Evolutionary conservation across 1,140 invertebrate species (phyloP).

Genomic region (Chelonus insularis): DNA sequence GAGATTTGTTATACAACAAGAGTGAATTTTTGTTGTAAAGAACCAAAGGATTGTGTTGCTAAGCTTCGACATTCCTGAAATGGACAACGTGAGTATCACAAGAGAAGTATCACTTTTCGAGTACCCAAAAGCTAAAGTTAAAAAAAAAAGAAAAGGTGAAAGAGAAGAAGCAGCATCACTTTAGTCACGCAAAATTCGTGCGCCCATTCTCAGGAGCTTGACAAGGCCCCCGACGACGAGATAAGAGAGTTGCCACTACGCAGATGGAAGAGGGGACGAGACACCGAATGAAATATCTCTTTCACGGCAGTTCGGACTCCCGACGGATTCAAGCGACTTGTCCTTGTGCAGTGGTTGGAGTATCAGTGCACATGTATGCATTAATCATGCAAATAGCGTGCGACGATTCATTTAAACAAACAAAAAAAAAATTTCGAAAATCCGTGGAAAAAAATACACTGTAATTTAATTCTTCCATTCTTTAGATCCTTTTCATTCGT

Average conservation of each 20-base stretch:
- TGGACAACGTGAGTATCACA: neutral
- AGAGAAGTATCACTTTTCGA: slow-evolving; percentile 11
- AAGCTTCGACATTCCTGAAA: slow-evolving; percentile 13
- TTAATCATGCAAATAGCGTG: no score
- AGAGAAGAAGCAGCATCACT: slow-evolving; percentile 10
- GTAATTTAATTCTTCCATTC: no score
- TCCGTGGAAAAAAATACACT: no score
- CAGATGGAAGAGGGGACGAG: slow-evolving; percentile 25
- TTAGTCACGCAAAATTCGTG: slow-evolving; percentile 16
- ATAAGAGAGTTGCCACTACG: slow-evolving; percentile 34
- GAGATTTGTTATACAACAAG: no score
- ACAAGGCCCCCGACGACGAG: slow-evolving; percentile 35
- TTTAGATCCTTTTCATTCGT: no score
- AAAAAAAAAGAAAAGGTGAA: neutral
- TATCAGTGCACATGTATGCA: no score
- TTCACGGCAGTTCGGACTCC: slow-evolving; percentile 33
- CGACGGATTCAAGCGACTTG: neutral
- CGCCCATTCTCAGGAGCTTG: slow-evolving; percentile 27
- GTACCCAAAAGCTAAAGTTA: neutral
- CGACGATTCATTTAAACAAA: no score
- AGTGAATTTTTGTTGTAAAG: no score
- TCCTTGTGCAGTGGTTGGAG: no score
- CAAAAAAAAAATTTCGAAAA: no score
- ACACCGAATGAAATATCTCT: slow-evolving; percentile 50
- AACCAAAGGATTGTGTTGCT: neutral